Base-by-base conservation (phyloP, 2,797 vertebrate genomes). In the Sternotherus odoratus region DNA sequence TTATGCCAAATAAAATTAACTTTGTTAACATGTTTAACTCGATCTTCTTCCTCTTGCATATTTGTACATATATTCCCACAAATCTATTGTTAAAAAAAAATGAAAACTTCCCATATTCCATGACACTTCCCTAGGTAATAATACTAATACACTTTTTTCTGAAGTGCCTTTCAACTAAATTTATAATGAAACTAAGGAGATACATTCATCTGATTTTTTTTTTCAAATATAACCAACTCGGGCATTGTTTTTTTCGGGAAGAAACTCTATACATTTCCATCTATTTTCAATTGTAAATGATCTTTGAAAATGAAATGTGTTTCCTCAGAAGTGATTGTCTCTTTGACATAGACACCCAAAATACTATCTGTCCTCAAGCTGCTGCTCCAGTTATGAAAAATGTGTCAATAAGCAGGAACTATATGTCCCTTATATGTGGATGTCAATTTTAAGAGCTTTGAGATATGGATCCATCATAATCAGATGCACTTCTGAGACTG, bases 341-440 rank as follows among this genome's bases (percentile, higher is more conserved):
- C 78, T 96, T 89, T 93, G 81, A 82, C 49, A 82, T 12, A 79
- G 21, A 91, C 12, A 88, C 5, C 24, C 43, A 49, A 74, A 54
- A 84, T 89, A 66, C 1, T 75, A 15, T 77, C 79, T 90, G 49
- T 46, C 83, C 43, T 91, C 8, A 81, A 1, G 0, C 43, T 95
- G 33, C 12, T 93, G 50, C 43, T 91, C 88, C 89, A 81, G 51
- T 89, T 81, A 85, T 17, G 85, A 97, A 93, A 72, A 79, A 87
- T 86, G 23, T 75, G 56, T 95, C 85, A 81, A 24, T 84, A 90
- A 89, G n/a, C 33, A 36, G 28, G n/a, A 92, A 56, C 17, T 6
- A 3, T 51, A 36, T 80, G 12, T 82, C 95, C 46, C 60, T 95
- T 84, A 79, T 81, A 50, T 63, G 48, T 48, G 2, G 9, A 91